Percentiles rank a stretch among this genome's conserved stretches.
Evolutionary conservation across 37 sponge, comb jelly and placozoan genomes (phyloP).

Genomic region (Corticium candelabrum): DNA sequence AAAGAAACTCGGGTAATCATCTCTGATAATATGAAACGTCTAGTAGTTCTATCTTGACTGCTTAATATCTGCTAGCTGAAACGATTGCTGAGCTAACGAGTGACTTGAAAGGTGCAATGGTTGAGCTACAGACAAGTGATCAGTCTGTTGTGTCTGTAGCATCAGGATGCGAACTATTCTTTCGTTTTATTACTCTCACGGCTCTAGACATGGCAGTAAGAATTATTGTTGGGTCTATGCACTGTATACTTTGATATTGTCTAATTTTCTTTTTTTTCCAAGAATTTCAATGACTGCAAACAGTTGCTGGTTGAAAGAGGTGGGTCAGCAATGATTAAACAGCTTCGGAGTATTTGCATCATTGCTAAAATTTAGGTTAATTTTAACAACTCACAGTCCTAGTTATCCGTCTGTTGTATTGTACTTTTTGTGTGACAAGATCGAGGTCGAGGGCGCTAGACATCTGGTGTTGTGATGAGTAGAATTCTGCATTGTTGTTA

Average conservation of each 20-base stretch:
- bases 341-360: no score
- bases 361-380: no score
- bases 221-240: not conserved
- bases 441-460: no score
- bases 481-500: no score
- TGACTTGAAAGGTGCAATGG: not conserved
- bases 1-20: slow-evolving; percentile 40
- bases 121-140: not conserved
- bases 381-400: no score
- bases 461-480: no score
- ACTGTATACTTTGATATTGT: not conserved
- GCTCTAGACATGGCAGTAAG: slow-evolving; percentile 56
- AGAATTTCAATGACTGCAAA: slow-evolving; percentile 32
- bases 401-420: no score
- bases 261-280: not conserved
- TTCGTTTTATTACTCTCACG: slow-evolving; percentile 93
- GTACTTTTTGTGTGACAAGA: no score
- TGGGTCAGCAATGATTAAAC: no score
- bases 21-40: no score
- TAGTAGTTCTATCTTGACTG: no score
- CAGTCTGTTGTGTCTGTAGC: slow-evolving; percentile 74
- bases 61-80: not conserved
- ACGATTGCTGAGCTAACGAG: not conserved
- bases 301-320: slow-evolving; percentile 23
- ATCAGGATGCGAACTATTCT: slow-evolving; percentile 96